Conservation (phyloP, 2,113 vertebrate genomes). For the Sturnus vulgaris region DNA sequence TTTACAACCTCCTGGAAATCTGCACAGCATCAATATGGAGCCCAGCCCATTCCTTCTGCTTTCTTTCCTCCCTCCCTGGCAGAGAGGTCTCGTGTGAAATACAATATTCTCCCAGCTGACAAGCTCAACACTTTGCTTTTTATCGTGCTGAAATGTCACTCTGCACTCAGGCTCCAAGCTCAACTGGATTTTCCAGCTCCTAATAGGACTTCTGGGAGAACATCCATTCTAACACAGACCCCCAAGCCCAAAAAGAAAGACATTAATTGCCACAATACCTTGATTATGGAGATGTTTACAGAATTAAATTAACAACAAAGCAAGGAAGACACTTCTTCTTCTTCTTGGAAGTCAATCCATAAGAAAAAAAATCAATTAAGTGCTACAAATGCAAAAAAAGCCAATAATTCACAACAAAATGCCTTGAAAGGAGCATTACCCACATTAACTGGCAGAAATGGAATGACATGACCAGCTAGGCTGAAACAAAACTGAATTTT, state of each 20-base stretch:
- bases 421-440: neutral
- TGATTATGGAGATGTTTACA: conserved; percentile 27
- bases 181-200: neutral
- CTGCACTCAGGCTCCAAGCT: neutral
- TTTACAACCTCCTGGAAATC: neutral
- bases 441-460: neutral
- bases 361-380: neutral
- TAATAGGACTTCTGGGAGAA: conserved; percentile 18
- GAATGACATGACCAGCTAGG: neutral
- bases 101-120: neutral
- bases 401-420: neutral
- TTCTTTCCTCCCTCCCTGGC: neutral
- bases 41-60: neutral
- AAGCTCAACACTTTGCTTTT: neutral
- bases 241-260: neutral
- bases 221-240: neutral
- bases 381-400: conserved; percentile 5
- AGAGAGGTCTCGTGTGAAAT: neutral
- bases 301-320: conserved; percentile 36
- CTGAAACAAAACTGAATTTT: neutral
- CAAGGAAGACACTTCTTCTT: neutral
- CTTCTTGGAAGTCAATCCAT: conserved; percentile 12
- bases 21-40: neutral
- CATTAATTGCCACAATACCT: neutral
- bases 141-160: neutral